phyloP scores from a whole-genome alignment of 2,888 invertebrate genomes.

The Aquatica leii region DNA sequence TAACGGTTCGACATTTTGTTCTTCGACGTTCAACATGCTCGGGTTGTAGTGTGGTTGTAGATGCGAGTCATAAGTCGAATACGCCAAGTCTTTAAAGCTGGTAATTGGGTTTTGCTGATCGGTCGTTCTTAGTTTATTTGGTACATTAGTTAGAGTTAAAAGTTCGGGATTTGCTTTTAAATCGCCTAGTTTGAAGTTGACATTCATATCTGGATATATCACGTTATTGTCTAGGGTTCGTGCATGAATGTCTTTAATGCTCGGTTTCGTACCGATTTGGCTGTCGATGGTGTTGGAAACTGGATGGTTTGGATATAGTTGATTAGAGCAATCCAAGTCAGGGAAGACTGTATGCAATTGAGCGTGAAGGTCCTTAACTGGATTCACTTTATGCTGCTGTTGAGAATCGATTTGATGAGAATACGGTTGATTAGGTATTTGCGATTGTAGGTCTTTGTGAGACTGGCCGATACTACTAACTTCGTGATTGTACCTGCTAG shows the following conservation, averaged over 20 bases:
- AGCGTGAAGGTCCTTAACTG: not conserved
- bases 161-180: conserved; percentile 1
- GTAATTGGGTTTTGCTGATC: conserved; percentile 39
- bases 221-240: not conserved
- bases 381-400: not conserved
- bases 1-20: conserved; percentile 50
- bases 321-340: not conserved
- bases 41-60: conserved; percentile 28
- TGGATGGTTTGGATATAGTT: not conserved
- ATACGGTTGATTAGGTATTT: not conserved
- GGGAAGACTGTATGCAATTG: not conserved
- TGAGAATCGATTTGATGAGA: not conserved
- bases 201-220: conserved; percentile 23
- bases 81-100: conserved; percentile 41
- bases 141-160: not conserved
- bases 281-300: not conserved
- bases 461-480: too few species aligned
- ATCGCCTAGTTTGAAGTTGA: conserved; percentile 19
- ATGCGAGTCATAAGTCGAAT: conserved; percentile 36
- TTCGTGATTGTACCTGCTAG: too few species aligned
- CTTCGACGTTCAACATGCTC: conserved; percentile 32
- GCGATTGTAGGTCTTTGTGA: too few species aligned
- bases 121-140: not conserved
- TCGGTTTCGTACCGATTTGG: not conserved
- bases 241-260: not conserved